phyloP scores from a whole-genome alignment of 2,797 vertebrate species.

The Atherinosoma microstoma region DNA sequence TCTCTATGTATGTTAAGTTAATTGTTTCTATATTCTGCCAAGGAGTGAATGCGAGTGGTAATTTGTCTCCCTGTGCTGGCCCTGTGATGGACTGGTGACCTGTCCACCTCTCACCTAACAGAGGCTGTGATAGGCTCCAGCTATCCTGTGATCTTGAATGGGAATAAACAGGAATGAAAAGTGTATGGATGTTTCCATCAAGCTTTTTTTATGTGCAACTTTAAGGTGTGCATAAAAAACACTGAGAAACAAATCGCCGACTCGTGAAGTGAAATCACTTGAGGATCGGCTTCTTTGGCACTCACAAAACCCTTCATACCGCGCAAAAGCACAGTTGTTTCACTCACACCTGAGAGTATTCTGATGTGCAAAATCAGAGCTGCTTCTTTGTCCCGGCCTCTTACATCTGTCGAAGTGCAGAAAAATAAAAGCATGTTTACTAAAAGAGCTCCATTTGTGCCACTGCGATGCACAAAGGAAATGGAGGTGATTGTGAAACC shows the following conservation, averaged over 20 bases:
- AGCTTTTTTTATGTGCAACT: background rate
- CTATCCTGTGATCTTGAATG: no score
- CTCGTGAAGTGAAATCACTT: background rate
- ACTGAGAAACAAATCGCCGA: no score
- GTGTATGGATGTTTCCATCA: background rate
- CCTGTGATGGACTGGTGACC: no score
- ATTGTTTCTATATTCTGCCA: no score
- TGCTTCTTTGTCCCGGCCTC: background rate
- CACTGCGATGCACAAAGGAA: background rate
- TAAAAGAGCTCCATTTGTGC: background rate
- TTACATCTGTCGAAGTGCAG: background rate
- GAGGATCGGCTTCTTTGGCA: no score
- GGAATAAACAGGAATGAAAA: no score
- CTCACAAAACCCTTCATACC: background rate
- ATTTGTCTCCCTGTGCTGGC: no score
- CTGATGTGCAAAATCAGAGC: conserved; percentile 2
- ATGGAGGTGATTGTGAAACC: background rate
- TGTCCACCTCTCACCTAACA: no score
- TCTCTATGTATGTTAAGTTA: no score
- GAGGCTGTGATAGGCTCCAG: no score
- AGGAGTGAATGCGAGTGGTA: no score
- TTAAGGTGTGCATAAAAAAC: no score
- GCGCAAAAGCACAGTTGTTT: background rate
- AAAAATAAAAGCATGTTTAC: background rate
- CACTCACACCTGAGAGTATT: background rate